phyloP scores from a whole-genome alignment of 2,797 vertebrate genomes.

The Euphonia xanthogaster region DNA sequence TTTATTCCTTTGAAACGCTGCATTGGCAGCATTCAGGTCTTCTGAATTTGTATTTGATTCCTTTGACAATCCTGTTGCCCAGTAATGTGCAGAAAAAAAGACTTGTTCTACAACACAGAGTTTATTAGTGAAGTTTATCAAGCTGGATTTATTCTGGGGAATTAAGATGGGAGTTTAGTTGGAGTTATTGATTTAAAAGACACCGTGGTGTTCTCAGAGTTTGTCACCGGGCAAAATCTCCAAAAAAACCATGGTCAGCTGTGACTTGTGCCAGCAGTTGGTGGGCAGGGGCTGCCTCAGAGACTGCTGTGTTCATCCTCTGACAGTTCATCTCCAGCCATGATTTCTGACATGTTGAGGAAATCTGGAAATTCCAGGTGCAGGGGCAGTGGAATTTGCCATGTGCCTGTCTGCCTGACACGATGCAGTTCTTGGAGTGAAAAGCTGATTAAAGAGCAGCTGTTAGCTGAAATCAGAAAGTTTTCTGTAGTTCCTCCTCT shows the following conservation, averaged over 20 bases:
- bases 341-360: background rate
- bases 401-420: background rate
- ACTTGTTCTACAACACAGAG: background rate
- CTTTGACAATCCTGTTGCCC: background rate
- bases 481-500: background rate
- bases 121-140: background rate
- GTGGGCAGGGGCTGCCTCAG: background rate
- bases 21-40: background rate
- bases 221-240: background rate
- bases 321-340: background rate
- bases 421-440: background rate
- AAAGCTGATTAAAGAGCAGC: constrained; percentile 54
- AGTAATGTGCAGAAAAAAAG: background rate
- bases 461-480: constrained; percentile 63
- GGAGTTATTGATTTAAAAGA: background rate
- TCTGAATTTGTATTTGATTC: background rate
- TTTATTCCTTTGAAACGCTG: too few species aligned
- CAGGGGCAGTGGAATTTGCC: constrained; percentile 29
- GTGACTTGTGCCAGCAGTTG: background rate
- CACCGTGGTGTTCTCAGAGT: background rate
- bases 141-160: background rate
- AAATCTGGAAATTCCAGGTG: constrained; percentile 45
- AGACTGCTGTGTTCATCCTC: background rate
- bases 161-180: background rate
- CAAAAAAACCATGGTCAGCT: background rate